Evolutionary conservation across 2,888 invertebrate species (phyloP).

Genomic region (Dasypolia templi): DNA sequence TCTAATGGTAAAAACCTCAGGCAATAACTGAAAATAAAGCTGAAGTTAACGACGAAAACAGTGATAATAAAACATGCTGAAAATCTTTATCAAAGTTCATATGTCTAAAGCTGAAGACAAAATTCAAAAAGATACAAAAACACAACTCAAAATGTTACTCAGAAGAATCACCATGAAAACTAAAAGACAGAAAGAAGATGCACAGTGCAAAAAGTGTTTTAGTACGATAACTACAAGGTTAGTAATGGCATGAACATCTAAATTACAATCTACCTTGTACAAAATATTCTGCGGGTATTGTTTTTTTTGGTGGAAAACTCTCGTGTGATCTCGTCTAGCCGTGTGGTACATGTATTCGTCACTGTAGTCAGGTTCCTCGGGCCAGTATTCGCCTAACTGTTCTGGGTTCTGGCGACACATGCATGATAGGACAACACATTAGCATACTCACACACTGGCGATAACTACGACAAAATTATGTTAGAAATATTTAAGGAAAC

Average conservation of each 20-base stretch:
- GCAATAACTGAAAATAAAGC: conserved; percentile 32
- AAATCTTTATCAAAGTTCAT: conserved; percentile 5
- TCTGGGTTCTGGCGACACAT: conserved; percentile 84
- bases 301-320: conserved; percentile 88
- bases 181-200: conserved; percentile 33
- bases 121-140: conserved; percentile 17
- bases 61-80: conserved; percentile 25
- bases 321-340: conserved; percentile 85
- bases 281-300: conserved; percentile 89
- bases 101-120: conserved; percentile 36
- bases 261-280: conserved; percentile 84
- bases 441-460: conserved; percentile 82
- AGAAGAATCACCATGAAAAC: conserved; percentile 26
- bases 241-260: conserved; percentile 61
- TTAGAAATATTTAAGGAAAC: conserved; percentile 37
- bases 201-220: conserved; percentile 50
- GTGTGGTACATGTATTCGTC: conserved; percentile 90
- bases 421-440: conserved; percentile 79
- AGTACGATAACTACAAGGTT: conserved; percentile 45
- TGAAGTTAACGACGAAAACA: conserved; percentile 8
- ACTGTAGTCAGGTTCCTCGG: conserved; percentile 87
- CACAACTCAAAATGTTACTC: conserved; percentile 1
- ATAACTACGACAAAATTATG: conserved; percentile 51
- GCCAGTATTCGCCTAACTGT: conserved; percentile 84
- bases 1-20: conserved; percentile 9